These are phyloP conservation scores for Malthinus seriepunctatus DNA, from an alignment of 2,888 invertebrate genomes.

Conservation along the genomic window DNA sequence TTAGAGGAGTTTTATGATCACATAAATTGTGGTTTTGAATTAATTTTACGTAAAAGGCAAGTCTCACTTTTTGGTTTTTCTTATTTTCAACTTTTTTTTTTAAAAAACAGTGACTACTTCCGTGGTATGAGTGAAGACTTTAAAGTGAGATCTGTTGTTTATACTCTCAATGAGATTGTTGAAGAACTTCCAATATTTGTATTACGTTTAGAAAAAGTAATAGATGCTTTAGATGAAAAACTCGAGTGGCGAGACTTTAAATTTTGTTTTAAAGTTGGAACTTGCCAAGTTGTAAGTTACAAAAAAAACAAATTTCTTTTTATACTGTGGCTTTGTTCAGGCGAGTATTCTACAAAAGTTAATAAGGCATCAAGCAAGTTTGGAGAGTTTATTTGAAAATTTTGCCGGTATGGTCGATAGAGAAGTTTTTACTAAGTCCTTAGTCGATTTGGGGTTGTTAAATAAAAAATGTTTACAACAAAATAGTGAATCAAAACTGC, in stretches of 20 bases:
- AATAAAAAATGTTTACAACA: conserved; percentile 36
- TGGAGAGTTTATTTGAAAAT: conserved; percentile 58
- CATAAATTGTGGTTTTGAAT: conserved; percentile 58
- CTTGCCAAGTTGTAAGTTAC: conserved; percentile 66
- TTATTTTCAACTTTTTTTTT: too few relatives aligned
- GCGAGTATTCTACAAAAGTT: conserved; percentile 59
- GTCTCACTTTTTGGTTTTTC: conserved; percentile 32
- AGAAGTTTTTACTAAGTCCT: conserved; percentile 63
- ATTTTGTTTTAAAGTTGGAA: conserved; percentile 64
- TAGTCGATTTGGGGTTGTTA: conserved; percentile 61
- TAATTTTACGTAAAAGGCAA: conserved; percentile 62
- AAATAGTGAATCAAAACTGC: too few relatives aligned
- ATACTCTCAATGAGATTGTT: conserved; percentile 65
- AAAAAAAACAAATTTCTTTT: conserved; percentile 8
- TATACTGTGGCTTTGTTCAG: conserved; percentile 42
- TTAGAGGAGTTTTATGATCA: conserved; percentile 60
- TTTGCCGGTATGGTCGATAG: conserved; percentile 64
- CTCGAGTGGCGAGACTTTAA: conserved; percentile 65
- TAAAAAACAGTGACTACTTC: conserved; percentile 59
- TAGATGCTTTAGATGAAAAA: conserved; percentile 65
- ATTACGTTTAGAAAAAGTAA: conserved; percentile 63
- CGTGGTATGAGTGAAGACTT: conserved; percentile 63
- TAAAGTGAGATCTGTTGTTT: conserved; percentile 63
- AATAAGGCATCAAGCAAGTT: conserved; percentile 55
- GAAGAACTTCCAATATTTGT: conserved; percentile 67